phyloP scores from a whole-genome alignment of 1,140 invertebrate genomes.

The Leptopilina boulardi region DNA sequence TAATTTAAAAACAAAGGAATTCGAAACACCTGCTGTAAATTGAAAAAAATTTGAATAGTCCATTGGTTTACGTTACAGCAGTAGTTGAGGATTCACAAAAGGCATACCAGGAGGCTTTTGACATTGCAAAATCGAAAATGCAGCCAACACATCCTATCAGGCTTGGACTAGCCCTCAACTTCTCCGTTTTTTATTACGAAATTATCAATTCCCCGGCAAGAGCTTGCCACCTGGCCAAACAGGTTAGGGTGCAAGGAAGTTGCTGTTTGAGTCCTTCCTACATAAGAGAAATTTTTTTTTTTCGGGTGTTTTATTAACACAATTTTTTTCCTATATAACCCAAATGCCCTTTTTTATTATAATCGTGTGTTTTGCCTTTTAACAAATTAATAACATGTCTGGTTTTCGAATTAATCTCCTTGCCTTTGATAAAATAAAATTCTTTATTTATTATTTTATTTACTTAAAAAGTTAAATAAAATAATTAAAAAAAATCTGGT shows the following conservation, averaged over 20 bases:
- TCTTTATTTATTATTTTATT: too few relatives aligned
- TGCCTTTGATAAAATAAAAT: neutral
- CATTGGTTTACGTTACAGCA: slow-evolving; percentile 81
- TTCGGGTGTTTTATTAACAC: neutral
- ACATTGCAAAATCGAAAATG: slow-evolving; percentile 99
- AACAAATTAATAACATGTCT: neutral
- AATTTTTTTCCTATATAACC: neutral
- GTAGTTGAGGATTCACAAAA: slow-evolving; percentile 98
- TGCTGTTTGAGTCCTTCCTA: slow-evolving; percentile 45
- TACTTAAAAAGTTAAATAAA: too few relatives aligned
- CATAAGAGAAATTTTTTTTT: slow-evolving; percentile 29
- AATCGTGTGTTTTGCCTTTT: neutral
- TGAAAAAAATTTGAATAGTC: slow-evolving; percentile 32
- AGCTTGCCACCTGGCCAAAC: slow-evolving; percentile 97
- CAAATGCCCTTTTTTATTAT: neutral
- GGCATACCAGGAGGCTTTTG: slow-evolving; percentile 99
- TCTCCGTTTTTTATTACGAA: slow-evolving; percentile 99
- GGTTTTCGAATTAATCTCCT: neutral
- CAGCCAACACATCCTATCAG: slow-evolving; percentile 98
- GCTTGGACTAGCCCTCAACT: slow-evolving; percentile 97
- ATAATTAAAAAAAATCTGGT: neutral
- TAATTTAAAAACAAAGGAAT: neutral
- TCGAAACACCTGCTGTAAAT: slow-evolving; percentile 1
- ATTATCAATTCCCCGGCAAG: slow-evolving; percentile 97
- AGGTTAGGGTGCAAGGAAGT: slow-evolving; percentile 81